Percentiles rank a stretch among this genome's conserved stretches.
Evolutionary conservation across 2,888 invertebrate genomes (phyloP).

Genomic region (Lucinisca nassula): DNA sequence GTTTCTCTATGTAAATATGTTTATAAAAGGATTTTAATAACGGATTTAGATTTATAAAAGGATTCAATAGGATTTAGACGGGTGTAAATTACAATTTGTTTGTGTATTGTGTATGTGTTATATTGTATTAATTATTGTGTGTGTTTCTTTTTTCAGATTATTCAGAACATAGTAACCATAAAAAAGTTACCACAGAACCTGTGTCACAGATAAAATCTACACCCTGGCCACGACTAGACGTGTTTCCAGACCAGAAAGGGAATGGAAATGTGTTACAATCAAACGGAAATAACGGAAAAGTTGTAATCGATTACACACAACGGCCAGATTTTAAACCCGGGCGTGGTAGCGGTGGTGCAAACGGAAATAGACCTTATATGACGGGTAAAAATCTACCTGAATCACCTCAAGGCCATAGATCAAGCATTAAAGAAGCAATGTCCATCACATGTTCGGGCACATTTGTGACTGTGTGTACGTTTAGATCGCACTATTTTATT

Average conservation of each 20-base stretch:
- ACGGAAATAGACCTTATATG: conserved; percentile 5
- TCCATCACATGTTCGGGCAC: conserved; percentile 52
- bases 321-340: background rate
- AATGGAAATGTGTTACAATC: background rate
- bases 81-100: background rate
- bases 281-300: background rate
- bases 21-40: too few relatives aligned
- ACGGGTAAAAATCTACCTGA: conserved; percentile 62
- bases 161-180: conserved; percentile 11
- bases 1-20: too few relatives aligned
- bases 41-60: too few relatives aligned
- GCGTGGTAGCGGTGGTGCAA: background rate
- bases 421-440: background rate
- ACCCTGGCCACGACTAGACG: background rate
- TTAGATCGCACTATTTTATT: conserved; percentile 12
- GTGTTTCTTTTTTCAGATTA: conserved; percentile 65
- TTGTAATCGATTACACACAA: background rate
- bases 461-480: conserved; percentile 62
- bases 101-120: background rate
- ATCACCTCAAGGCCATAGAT: conserved; percentile 6
- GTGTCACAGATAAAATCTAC: conserved; percentile 22
- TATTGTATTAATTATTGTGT: too few relatives aligned
- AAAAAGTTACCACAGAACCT: conserved; percentile 24
- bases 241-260: background rate
- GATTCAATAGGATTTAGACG: too few relatives aligned